Evolutionary conservation across 2,113 vertebrate genomes (phyloP).

Genomic region (Corythoichthys intestinalis): DNA sequence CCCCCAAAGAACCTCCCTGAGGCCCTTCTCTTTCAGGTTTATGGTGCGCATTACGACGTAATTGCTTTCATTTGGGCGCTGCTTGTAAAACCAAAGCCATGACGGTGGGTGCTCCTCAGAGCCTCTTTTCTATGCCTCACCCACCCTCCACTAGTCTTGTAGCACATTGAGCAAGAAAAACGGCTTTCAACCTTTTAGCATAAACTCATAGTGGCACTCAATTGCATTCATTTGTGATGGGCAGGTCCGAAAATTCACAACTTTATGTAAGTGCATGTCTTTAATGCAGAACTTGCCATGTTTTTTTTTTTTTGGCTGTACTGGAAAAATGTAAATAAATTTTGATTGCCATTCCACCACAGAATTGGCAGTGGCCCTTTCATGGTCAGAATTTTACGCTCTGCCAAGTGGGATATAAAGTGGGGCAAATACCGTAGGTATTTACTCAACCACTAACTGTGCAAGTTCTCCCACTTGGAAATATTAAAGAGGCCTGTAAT

Average conservation of each 20-base stretch:
- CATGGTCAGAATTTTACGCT: too few relatives aligned
- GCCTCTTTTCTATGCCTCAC: conserved; percentile 55
- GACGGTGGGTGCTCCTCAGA: conserved; percentile 58
- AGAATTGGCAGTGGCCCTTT: too few relatives aligned
- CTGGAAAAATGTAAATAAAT: too few relatives aligned
- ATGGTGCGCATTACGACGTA: conserved; percentile 74
- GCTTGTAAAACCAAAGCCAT: conserved; percentile 68
- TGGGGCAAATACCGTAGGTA: too few relatives aligned
- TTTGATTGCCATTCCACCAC: too few relatives aligned
- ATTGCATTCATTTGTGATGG: conserved; percentile 40
- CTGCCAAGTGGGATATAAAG: too few relatives aligned
- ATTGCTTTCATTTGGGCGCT: conserved; percentile 79
- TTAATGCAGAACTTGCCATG: too few relatives aligned
- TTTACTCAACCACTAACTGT: too few relatives aligned
- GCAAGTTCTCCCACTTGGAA: too few relatives aligned
- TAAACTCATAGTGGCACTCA: conserved; percentile 3
- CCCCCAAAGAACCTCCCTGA: conserved; percentile 30
- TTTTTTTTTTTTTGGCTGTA: too few relatives aligned
- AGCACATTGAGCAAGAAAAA: conserved; percentile 22
- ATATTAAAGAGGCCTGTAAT: too few relatives aligned
- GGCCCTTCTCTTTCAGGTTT: conserved; percentile 68
- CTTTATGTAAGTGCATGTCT: neutral
- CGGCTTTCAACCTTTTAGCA: conserved; percentile 17
- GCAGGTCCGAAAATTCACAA: conserved; percentile 7
- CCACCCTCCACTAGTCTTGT: conserved; percentile 11